These are phyloP conservation scores for Dendrocopos noguchii DNA, from an alignment of 2,113 vertebrate genomes.

Conservation along the genomic window DNA sequence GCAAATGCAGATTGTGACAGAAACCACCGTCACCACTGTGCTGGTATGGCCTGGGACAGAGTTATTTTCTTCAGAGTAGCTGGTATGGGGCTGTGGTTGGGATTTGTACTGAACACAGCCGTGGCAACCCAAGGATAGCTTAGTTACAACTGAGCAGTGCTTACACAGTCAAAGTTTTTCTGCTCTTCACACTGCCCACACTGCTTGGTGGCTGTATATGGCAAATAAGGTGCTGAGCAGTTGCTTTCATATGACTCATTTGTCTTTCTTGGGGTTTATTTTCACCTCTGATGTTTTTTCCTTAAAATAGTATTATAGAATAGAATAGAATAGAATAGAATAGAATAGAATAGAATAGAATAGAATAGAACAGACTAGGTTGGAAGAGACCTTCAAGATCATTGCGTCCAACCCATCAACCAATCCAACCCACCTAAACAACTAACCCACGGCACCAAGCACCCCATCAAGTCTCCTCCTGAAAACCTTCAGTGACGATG, in stretches of 20 bases:
- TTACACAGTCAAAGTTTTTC: not conserved
- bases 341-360: too few species aligned
- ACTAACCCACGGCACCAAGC: too few species aligned
- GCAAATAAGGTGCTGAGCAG: not conserved
- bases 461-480: too few species aligned
- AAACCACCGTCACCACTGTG: not conserved
- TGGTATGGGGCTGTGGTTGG: not conserved
- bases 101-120: not conserved
- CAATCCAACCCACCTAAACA: too few species aligned
- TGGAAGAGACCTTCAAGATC: too few species aligned
- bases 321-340: too few species aligned
- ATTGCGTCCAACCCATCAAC: too few species aligned
- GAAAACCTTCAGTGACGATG: too few species aligned
- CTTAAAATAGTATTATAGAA: too few species aligned
- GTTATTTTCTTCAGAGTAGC: not conserved
- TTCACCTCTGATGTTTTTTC: not conserved
- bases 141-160: not conserved
- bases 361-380: too few species aligned
- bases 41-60: not conserved
- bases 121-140: not conserved
- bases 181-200: not conserved
- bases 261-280: too few species aligned
- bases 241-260: not conserved
- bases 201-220: accelerated
- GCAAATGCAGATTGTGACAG: not conserved